These are phyloP conservation scores for Furcula furcula DNA, from an alignment of 2,888 invertebrate species.

Conservation along the genomic window DNA sequence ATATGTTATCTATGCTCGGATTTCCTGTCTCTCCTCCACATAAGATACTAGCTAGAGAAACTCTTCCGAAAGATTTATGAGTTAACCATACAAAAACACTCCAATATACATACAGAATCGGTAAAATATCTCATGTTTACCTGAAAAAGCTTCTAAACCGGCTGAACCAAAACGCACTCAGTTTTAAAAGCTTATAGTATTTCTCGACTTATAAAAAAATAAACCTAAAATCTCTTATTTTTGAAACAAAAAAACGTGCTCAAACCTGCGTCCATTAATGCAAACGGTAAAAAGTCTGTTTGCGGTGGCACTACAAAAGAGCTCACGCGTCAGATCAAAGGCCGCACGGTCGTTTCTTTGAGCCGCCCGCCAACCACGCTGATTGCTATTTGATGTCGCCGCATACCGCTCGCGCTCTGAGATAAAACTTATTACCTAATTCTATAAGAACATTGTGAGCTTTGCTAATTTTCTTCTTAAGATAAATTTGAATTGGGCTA, in stretches of 20 bases:
- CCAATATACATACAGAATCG: too few relatives aligned
- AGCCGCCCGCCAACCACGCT: constrained; percentile 10
- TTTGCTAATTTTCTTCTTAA: constrained; percentile 7
- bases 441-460: constrained; percentile 24
- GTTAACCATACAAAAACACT: too few relatives aligned
- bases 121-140: too few relatives aligned
- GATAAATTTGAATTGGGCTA: too few relatives aligned
- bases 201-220: too few relatives aligned
- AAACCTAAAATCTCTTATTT: constrained; percentile 3
- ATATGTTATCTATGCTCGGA: too few relatives aligned
- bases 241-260: constrained; percentile 13
- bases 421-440: constrained; percentile 24
- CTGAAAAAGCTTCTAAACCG: too few relatives aligned
- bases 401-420: constrained; percentile 18
- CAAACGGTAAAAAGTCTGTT: constrained; percentile 18
- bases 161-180: too few relatives aligned
- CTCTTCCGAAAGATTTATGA: too few relatives aligned
- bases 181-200: too few relatives aligned
- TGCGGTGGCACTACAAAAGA: constrained; percentile 22
- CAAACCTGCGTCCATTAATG: constrained; percentile 22
- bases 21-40: too few relatives aligned
- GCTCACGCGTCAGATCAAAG: constrained; percentile 23
- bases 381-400: constrained; percentile 33
- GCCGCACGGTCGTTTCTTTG: constrained; percentile 10
- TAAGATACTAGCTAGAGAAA: too few relatives aligned